Percentiles rank a stretch among this genome's conserved stretches.
These are phyloP conservation scores for Conops quadrifasciatus DNA, from an alignment of 2,888 invertebrate genomes.

Conservation along the genomic window DNA sequence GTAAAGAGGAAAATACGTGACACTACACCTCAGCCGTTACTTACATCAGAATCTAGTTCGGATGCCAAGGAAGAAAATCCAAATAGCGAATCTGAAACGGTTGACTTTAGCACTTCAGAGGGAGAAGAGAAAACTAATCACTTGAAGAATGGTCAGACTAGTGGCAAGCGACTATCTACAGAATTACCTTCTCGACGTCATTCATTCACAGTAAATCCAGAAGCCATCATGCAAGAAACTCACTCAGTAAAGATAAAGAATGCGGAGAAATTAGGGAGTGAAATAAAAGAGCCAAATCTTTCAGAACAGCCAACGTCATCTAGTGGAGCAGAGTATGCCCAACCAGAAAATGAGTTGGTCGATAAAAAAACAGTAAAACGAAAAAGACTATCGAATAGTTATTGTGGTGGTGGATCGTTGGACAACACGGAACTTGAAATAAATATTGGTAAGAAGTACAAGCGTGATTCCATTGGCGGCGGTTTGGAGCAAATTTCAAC, in stretches of 20 bases:
- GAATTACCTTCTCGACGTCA: too few relatives aligned
- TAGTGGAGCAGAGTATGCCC: slow-evolving; percentile 45
- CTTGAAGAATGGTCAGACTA: not conserved
- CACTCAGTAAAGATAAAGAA: not conserved
- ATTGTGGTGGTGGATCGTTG: slow-evolving; percentile 44
- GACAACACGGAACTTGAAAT: slow-evolving; percentile 36
- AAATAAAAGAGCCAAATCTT: not conserved
- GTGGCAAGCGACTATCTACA: not conserved
- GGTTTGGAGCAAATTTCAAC: slow-evolving; percentile 13
- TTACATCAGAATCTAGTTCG: not conserved
- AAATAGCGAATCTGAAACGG: not conserved
- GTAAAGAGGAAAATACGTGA: slow-evolving; percentile 34
- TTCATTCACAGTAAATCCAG: not conserved
- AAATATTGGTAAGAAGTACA: slow-evolving; percentile 38
- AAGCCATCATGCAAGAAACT: slow-evolving; percentile 4
- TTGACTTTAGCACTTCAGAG: slow-evolving; percentile 8
- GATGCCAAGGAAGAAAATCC: not conserved
- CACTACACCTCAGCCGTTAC: not conserved
- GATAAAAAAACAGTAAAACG: slow-evolving; percentile 43
- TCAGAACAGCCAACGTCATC: not conserved
- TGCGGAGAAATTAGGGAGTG: slow-evolving; percentile 10
- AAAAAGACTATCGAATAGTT: slow-evolving; percentile 56
- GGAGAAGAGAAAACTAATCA: slow-evolving; percentile 16
- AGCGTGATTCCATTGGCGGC: slow-evolving; percentile 29
- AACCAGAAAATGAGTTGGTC: slow-evolving; percentile 18